Conservation (phyloP, 1,140 invertebrate genomes). For the Drosophila pectinifera region DNA sequence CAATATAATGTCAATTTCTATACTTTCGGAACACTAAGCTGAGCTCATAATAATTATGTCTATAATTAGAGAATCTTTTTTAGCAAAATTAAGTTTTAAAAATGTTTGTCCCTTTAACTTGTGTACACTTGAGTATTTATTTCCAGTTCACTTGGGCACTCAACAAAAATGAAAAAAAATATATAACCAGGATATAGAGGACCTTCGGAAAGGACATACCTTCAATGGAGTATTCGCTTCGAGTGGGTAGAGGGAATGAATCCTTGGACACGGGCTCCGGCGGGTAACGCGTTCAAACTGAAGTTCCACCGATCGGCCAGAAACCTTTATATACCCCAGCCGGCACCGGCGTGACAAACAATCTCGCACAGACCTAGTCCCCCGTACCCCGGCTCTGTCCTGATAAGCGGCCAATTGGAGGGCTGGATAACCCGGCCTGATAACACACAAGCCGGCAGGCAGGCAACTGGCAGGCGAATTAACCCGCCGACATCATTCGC, state of each 20-base stretch:
- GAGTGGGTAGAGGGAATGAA: conserved; percentile 11
- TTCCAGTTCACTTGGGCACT: conserved; percentile 7
- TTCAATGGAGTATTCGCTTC: conserved; percentile 29
- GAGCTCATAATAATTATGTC: no score
- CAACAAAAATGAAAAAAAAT: background rate
- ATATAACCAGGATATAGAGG: background rate
- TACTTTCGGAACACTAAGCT: no score
- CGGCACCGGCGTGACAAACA: conserved; percentile 38
- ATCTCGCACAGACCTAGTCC: conserved; percentile 17
- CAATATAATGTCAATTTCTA: no score
- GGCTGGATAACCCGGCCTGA: conserved; percentile 19
- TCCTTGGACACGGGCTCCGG: conserved; percentile 45
- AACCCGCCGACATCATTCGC: conserved; percentile 17
- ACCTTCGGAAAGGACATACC: conserved; percentile 27
- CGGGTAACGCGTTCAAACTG: conserved; percentile 57
- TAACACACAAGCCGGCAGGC: conserved; percentile 8
- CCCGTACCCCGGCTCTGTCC: background rate
- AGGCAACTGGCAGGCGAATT: conserved; percentile 26
- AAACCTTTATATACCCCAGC: conserved; percentile 68
- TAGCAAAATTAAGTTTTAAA: no score
- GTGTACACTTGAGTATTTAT: background rate
- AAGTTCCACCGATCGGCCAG: conserved; percentile 30
- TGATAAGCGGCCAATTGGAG: conserved; percentile 30
- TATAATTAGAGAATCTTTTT: no score
- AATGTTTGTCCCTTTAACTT: no score